Conservation (phyloP, 2,113 vertebrate genomes). For the Coracopsis vasa region DNA sequence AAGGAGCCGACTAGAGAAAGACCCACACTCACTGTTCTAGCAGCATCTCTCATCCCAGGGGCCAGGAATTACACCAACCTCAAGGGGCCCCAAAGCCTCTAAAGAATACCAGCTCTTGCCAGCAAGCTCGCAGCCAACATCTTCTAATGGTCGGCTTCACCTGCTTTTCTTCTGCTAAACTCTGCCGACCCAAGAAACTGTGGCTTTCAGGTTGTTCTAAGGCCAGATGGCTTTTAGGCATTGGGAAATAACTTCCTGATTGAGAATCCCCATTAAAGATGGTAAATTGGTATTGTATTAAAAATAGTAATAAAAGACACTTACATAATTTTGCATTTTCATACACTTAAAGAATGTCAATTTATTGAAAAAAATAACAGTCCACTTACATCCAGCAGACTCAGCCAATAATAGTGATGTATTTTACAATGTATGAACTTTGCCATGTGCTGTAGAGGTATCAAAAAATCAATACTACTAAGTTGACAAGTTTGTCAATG, state of each 20-base stretch:
- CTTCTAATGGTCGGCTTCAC: not conserved
- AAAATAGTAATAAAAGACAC: slow-evolving; percentile 10
- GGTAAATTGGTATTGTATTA: not conserved
- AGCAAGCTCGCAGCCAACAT: not conserved
- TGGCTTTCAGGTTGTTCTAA: not conserved
- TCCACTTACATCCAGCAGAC: not conserved
- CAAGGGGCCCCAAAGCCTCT: not conserved
- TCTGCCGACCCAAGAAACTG: not conserved
- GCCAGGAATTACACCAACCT: not conserved
- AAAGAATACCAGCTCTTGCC: not conserved
- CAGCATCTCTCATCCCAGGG: not conserved
- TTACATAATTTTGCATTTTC: slow-evolving; percentile 32
- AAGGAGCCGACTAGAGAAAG: not conserved
- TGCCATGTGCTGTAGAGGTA: slow-evolving; percentile 2
- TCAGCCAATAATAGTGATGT: slow-evolving; percentile 42
- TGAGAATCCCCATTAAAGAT: not conserved
- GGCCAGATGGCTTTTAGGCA: not conserved
- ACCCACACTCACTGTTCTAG: not conserved
- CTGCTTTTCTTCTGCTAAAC: not conserved
- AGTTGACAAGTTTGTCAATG: slow-evolving; percentile 68
- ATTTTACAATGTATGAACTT: slow-evolving; percentile 57
- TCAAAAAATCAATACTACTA: slow-evolving; percentile 59
- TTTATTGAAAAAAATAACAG: slow-evolving; percentile 4
- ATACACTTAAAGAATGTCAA: slow-evolving; percentile 19
- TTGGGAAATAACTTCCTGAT: not conserved